Percentiles rank a stretch among this genome's conserved stretches.
phyloP scores from a whole-genome alignment of 1,140 invertebrate genomes.

The Drosophila repleta region DNA sequence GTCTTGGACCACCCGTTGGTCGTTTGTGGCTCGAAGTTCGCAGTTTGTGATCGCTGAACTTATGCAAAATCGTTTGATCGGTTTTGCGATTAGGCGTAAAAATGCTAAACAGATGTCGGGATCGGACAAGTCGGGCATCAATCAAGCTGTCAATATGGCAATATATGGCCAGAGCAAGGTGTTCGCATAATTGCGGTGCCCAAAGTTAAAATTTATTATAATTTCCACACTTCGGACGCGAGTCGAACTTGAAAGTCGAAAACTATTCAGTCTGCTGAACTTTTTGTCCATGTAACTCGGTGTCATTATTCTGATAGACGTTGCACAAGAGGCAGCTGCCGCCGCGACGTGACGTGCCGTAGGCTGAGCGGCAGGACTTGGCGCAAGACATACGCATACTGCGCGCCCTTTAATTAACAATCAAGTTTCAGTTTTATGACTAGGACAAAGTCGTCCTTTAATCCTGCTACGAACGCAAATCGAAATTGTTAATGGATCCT shows the following conservation, averaged over 20 bases:
- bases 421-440: conserved; percentile 72
- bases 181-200: conserved; percentile 65
- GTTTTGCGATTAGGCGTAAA: conserved; percentile 54
- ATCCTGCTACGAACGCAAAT: conserved; percentile 26
- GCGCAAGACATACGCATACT: conserved; percentile 2
- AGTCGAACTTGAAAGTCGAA: conserved; percentile 9
- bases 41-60: conserved; percentile 36
- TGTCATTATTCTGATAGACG: conserved; percentile 76
- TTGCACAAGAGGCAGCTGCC: conserved; percentile 42
- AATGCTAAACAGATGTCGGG: conserved; percentile 47
- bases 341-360: conserved; percentile 47
- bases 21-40: conserved; percentile 22
- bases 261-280: conserved; percentile 33
- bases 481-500: conserved; percentile 45
- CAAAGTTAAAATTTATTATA: conserved; percentile 78
- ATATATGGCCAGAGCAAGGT: conserved; percentile 65
- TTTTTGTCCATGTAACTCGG: conserved; percentile 43
- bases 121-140: conserved; percentile 45
- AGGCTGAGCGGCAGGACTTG: conserved; percentile 24
- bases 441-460: conserved; percentile 65
- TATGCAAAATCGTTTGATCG: conserved; percentile 55
- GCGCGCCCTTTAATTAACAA: conserved; percentile 77
- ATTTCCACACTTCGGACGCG: conserved; percentile 70
- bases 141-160: conserved; percentile 79
- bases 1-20: conserved; percentile 64